Base-by-base conservation (phyloP, 2,888 invertebrate genomes). In the Scotopteryx bipunctaria region DNA sequence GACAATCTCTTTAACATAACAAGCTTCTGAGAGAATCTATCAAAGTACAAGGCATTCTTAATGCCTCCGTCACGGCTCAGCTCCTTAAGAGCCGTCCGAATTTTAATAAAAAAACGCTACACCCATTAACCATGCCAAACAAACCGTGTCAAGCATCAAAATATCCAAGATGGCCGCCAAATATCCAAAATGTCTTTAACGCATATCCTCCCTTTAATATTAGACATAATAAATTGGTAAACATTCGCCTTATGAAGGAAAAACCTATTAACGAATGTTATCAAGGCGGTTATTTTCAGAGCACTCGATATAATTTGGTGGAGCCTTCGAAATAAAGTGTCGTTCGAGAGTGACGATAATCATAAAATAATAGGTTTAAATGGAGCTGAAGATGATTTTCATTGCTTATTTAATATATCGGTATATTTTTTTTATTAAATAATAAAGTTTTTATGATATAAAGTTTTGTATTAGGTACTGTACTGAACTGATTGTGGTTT, bases 201-300 rank as follows among this genome's bases (percentile, higher is more conserved):
- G 75, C 69, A 66, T 71, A 57, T 71, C 71, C 59, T 73, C 71
- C 79, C 86, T 87, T 89, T 89, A 89, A 89, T 89, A 89, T 86
- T 78, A 76, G 71, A 78, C 76, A 83, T 87, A 87, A 90, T 89
- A 89, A 89, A 90, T 89, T 86, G 87, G 88, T 86, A 85, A 87
- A 75, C 86, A 88, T 89, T 88, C 87, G 79, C 86, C 83, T 89
- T 89, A 86, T 88, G 88, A 87, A 86, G 83, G 85, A 79, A 88
- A 87, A 87, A 86, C 86, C 85, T 89, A 89, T 89, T 88, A 89
- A 88, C 86, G 77, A 86, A 88, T 83, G 86, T 88, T 36, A 88
- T 88, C 83, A 84, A 79, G 78, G 73, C 61, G 60, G 8, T 8
- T 67, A 84, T 79, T 72, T 2, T 42, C 48, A 37, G 23, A 27